Percentiles rank a stretch among this genome's conserved stretches.
phyloP scores from a whole-genome alignment of 2,797 vertebrate genomes.

The Acestrorhynchus altus region DNA sequence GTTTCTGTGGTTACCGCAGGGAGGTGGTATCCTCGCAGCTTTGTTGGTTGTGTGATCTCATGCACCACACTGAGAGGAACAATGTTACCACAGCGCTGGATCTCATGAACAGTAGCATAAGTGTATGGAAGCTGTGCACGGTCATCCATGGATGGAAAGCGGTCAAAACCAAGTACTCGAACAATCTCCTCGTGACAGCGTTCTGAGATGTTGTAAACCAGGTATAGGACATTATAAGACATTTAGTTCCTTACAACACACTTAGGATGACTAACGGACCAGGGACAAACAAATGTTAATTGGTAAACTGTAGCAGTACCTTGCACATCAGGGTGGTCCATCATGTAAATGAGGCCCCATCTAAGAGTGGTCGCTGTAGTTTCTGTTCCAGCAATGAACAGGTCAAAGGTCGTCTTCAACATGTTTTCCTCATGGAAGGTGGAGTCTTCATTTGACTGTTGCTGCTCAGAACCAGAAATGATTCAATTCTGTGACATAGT shows the following conservation, averaged over 20 bases:
- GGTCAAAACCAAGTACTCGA: constrained; percentile 49
- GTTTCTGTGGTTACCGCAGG: constrained; percentile 36
- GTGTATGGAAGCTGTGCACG: background rate
- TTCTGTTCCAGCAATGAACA: background rate
- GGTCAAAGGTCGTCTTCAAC: background rate
- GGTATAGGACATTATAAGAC: background rate
- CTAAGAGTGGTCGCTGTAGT: background rate
- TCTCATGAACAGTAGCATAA: background rate
- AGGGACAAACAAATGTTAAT: too few relatives aligned
- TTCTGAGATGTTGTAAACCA: constrained; percentile 38
- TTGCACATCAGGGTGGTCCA: background rate
- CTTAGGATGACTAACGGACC: too few relatives aligned
- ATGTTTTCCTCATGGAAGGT: constrained; percentile 22
- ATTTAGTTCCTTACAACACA: too few relatives aligned
- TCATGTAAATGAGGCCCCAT: background rate
- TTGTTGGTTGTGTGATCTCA: background rate
- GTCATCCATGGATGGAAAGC: constrained; percentile 45
- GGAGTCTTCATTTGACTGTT: constrained; percentile 38
- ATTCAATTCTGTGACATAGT: background rate
- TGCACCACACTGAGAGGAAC: constrained; percentile 8
- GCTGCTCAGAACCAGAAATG: constrained; percentile 28
- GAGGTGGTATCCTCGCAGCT: constrained; percentile 20
- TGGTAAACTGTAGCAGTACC: too few relatives aligned
- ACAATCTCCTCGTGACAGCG: constrained; percentile 56
- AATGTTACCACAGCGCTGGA: background rate